Percentiles rank a stretch among this genome's conserved stretches.
Evolutionary conservation across 30 jellyfish, hydroid and myxozoan genomes (phyloP).

Genomic region (Aurelia sp.): DNA sequence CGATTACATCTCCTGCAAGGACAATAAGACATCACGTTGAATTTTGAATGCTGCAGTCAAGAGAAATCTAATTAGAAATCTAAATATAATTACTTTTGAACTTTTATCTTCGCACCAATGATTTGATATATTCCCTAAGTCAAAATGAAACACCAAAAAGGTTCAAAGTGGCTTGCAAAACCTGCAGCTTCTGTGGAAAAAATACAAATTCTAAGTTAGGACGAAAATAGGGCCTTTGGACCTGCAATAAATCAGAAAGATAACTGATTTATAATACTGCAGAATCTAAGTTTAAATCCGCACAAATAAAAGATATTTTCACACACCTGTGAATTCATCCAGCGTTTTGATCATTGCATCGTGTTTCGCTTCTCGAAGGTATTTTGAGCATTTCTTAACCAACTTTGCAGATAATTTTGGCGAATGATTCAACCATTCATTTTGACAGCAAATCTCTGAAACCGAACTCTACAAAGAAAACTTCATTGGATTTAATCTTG

Average conservation of each 20-base stretch:
- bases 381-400: constrained; percentile 25
- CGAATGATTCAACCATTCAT: constrained; percentile 25
- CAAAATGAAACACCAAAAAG: no score
- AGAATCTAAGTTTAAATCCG: not conserved
- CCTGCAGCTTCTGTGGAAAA: no score
- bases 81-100: no score
- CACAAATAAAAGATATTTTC: no score
- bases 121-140: no score
- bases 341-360: constrained; percentile 32
- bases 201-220: no score
- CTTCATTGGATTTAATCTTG: not conserved
- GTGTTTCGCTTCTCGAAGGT: constrained; percentile 36
- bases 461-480: not conserved
- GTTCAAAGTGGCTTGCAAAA: no score
- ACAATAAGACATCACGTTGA: not conserved
- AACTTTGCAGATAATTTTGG: constrained; percentile 19
- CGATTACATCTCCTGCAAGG: constrained; percentile 79
- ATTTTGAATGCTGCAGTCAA: no score
- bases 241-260: not conserved
- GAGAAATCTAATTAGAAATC: no score
- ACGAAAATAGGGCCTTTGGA: no score
- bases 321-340: constrained; percentile 83
- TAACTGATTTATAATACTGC: not conserved
- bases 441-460: not conserved
- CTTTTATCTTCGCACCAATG: no score